Base-by-base conservation (phyloP, 23 tunicate species). In the Halocynthia roretzi region DNA sequence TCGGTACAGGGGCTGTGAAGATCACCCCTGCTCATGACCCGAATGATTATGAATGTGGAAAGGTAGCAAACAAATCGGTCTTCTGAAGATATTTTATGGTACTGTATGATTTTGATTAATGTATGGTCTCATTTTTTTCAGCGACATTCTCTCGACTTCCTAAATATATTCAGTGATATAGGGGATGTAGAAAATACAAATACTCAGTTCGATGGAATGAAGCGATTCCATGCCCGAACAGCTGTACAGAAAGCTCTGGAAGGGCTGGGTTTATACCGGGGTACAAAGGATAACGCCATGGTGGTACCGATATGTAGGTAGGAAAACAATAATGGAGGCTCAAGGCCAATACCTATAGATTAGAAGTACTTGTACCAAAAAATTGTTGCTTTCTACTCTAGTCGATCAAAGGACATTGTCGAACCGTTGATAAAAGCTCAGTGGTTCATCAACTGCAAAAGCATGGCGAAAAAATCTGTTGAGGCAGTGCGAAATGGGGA, bases 1-100 rank as follows among this genome's bases (percentile, higher is more conserved):
- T 88, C 76, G 99, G 99, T 31, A 94, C 99, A 6, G 99, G 99
- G 4, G 99, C 99, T 5, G 99, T 94, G 53, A 94, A 94, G 61
- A 94, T 94, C 56, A 94, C 99, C 18, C 99, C 99, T 0, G 85
- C 99, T 21, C 99, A 96, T 65, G 99, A 96, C 69, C 84, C 91
- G 20, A 96, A 96, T 83, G 99, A 96, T 90, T 90, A 96, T 65
- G 99, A 96, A 17, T 80, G 88, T 74, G 96, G 96, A 67, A 85
- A 85, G 83, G 96, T 89, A 20, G 68, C 54, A 65, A 10, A 58
- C 44, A 31, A 31, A 31, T 31, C 44, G 63, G 17, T 58, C 63
- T 58, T 58, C 5, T 14, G 17, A 58, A 15, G 17, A 58, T 58
- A 15, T 58, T 31, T 31, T 31, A 31, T 15, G 63, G 2, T 58